Evolutionary conservation across 2,113 vertebrate species (phyloP), one percentile per base, ranked within the genome.

Genomic region (Corydoras maculifer): DNA sequence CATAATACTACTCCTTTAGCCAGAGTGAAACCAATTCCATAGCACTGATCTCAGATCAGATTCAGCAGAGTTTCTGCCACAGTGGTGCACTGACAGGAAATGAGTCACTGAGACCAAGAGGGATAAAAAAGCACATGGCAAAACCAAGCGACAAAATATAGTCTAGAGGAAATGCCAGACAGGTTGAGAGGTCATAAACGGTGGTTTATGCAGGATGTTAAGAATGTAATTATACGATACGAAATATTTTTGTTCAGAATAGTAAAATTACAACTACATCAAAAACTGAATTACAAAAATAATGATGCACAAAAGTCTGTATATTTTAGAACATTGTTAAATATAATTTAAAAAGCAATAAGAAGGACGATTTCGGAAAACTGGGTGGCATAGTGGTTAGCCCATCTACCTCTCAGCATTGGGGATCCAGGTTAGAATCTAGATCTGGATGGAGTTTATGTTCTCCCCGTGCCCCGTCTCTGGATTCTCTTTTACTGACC

Each of bases 201-300:
- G 31, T 63, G 63, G 71, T 59, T 78, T 68, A 75, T 67, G 10
- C 59, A n/a, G 18, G 35, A 55, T 11, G 58, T 18, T 59, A 71
- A 74, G 35, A 2, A 43, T 25, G 18, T 25, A 43, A 5, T 43
- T 8, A 5, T 43, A 43, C 7, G 35, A 43, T 43, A 43, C 35
- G 7, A 43, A 43, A 43, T 43, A 43, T 25, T 25, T 25, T 25
- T 25, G 18, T 25, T 25, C 18, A 25, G 18, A 25, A 2, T 25
- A 25, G 18, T 43, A 43, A 43, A 43, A 43, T 43, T 2, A 43
- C 35, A 43, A 43, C 35, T 43, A 43, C 4, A 43, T 43, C 35
- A 43, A 43, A 43, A 65, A 51, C 55, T 29, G 62, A 65, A 35
- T 65, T 60, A 66, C n/a, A 51, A 29, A 58, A 60, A 59, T 62